Percentiles rank a stretch among this genome's conserved stretches.
phyloP scores from a whole-genome alignment of 2,797 vertebrate genomes.

The Trichosurus vulpecula region DNA sequence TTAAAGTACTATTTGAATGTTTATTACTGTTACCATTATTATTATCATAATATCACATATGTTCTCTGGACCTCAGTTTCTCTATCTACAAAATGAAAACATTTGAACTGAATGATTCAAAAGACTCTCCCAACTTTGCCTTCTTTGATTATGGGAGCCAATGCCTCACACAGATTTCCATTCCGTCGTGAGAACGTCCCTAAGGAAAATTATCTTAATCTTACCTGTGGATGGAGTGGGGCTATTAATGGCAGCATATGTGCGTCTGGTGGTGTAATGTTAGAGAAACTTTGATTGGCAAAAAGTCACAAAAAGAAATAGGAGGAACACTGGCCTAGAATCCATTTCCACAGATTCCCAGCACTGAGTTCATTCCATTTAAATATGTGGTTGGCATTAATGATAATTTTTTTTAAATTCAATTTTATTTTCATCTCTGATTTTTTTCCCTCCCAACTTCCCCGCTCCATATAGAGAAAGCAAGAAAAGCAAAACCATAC shows the following conservation, averaged over 20 bases:
- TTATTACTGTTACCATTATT: not conserved
- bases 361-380: not conserved
- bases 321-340: not conserved
- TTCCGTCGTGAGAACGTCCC: not conserved
- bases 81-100: not conserved
- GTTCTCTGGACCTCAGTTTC: not conserved
- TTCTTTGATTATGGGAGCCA: constrained; percentile 16
- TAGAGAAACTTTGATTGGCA: not conserved
- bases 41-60: not conserved
- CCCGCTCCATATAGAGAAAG: not conserved
- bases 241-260: not conserved
- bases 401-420: not conserved
- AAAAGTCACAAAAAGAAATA: not conserved
- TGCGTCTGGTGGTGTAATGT: not conserved
- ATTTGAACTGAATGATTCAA: not conserved
- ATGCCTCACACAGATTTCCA: not conserved
- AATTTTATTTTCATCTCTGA: not conserved
- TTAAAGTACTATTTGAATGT: not conserved
- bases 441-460: not conserved
- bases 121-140: not conserved
- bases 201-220: not conserved
- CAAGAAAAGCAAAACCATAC: not conserved
- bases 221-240: not conserved
- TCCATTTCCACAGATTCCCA: not conserved
- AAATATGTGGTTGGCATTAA: not conserved